Conservation (phyloP, 2,113 vertebrate species). For the Myotis davidii region DNA sequence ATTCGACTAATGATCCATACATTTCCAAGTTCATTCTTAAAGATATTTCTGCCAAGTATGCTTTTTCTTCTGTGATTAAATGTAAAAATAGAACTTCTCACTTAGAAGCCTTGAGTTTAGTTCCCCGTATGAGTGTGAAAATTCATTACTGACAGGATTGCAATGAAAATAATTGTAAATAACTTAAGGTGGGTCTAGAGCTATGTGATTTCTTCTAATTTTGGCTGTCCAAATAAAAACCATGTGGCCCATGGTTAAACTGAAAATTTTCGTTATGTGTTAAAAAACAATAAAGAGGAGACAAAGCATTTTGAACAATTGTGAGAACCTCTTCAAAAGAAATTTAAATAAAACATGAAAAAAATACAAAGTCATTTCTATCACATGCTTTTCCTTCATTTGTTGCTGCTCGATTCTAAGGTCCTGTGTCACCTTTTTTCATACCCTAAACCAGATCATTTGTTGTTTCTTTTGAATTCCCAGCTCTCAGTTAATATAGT, state of each 20-base stretch:
- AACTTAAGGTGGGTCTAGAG: constrained; percentile 47
- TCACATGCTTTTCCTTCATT: not conserved
- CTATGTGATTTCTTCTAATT: constrained; percentile 6
- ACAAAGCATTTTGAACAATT: not conserved
- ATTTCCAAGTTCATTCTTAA: constrained; percentile 72
- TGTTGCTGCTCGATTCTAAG: not conserved
- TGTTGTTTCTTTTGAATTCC: constrained; percentile 25
- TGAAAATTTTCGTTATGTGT: not conserved
- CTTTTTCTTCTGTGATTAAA: constrained; percentile 75
- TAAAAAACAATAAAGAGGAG: constrained; percentile 13
- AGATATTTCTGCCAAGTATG: constrained; percentile 70
- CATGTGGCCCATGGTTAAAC: not conserved
- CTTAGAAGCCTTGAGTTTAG: constrained; percentile 74
- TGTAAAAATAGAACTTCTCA: constrained; percentile 81
- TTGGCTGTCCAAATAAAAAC: constrained; percentile 11
- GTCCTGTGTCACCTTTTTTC: not conserved
- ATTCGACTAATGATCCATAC: constrained; percentile 55
- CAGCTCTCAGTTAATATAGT: not conserved
- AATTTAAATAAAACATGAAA: constrained; percentile 31
- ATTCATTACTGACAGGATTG: constrained; percentile 79
- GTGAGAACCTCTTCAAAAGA: not conserved
- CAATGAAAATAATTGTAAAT: constrained; percentile 75
- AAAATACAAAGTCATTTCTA: not conserved
- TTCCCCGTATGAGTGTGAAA: constrained; percentile 80
- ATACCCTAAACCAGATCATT: not conserved